These are phyloP conservation scores for Yponomeuta plumbellus DNA, from an alignment of 2,888 invertebrate species.

Conservation along the genomic window DNA sequence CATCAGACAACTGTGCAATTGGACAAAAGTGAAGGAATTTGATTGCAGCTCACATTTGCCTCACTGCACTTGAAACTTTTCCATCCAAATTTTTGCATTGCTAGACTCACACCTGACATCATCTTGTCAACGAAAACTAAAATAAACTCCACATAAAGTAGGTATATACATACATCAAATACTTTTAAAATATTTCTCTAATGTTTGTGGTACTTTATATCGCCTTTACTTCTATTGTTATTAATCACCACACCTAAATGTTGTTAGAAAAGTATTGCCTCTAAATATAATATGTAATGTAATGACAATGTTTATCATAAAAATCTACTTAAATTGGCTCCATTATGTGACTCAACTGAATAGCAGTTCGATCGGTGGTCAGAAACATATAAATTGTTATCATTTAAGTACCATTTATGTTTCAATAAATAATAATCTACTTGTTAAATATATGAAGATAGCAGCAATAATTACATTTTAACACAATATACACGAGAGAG, in stretches of 20 bases:
- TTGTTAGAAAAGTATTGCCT: constrained; percentile 52
- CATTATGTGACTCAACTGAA: constrained; percentile 28
- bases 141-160: constrained; percentile 44
- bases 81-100: constrained; percentile 56
- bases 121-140: constrained; percentile 51
- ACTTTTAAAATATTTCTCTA: constrained; percentile 57
- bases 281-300: constrained; percentile 35
- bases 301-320: constrained; percentile 52
- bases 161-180: constrained; percentile 39
- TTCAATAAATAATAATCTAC: constrained; percentile 12
- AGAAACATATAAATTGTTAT: neutral
- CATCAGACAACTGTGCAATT: constrained; percentile 1
- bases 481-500: constrained; percentile 56
- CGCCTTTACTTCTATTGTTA: constrained; percentile 68
- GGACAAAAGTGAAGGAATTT: neutral
- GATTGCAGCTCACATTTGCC: neutral
- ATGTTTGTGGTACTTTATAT: constrained; percentile 31
- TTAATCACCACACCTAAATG: constrained; percentile 67
- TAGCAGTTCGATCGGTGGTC: constrained; percentile 2
- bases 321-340: constrained; percentile 61
- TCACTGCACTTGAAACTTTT: neutral
- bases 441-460: constrained; percentile 10
- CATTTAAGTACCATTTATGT: constrained; percentile 6
- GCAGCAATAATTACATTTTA: constrained; percentile 43
- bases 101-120: constrained; percentile 52